These are phyloP conservation scores for Rhinophrynus dorsalis DNA, from an alignment of 2,797 vertebrate genomes.

Conservation along the genomic window DNA sequence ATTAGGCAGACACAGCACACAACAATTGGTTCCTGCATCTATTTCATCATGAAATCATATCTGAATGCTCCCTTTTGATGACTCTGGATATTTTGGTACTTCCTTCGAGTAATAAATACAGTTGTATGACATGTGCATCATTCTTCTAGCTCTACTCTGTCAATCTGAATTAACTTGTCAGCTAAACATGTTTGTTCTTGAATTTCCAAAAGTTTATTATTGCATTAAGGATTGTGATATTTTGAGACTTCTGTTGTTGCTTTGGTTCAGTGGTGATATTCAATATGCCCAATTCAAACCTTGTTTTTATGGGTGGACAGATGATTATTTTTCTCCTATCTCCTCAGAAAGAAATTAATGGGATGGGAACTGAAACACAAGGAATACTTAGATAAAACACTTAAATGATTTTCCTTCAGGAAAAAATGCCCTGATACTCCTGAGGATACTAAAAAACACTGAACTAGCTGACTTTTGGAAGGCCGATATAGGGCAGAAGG, in stretches of 20 bases:
- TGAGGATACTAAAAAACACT: too few species aligned
- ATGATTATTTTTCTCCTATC: slow-evolving; percentile 12
- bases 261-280: slow-evolving; percentile 14
- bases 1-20: too few species aligned
- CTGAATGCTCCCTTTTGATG: too few species aligned
- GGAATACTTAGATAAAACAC: slow-evolving; percentile 21
- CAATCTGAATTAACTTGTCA: slow-evolving; percentile 33
- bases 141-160: slow-evolving; percentile 2
- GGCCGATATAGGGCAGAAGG: too few species aligned
- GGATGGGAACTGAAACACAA: slow-evolving; percentile 11
- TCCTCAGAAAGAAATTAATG: background rate
- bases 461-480: too few species aligned
- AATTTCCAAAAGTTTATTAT: slow-evolving; percentile 19
- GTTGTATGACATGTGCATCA: background rate
- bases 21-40: too few species aligned
- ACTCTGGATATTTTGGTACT: too few species aligned
- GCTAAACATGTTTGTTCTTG: slow-evolving; percentile 12
- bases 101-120: too few species aligned
- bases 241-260: slow-evolving; percentile 12
- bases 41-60: too few species aligned
- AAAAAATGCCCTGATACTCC: too few species aligned
- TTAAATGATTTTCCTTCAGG: too few species aligned
- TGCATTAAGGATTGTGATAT: slow-evolving; percentile 32
- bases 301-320: background rate
- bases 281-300: slow-evolving; percentile 19